Percentiles rank a stretch among this genome's conserved stretches.
Evolutionary conservation across 2,113 vertebrate species (phyloP).

Genomic region (Muntiacus muntjak): DNA sequence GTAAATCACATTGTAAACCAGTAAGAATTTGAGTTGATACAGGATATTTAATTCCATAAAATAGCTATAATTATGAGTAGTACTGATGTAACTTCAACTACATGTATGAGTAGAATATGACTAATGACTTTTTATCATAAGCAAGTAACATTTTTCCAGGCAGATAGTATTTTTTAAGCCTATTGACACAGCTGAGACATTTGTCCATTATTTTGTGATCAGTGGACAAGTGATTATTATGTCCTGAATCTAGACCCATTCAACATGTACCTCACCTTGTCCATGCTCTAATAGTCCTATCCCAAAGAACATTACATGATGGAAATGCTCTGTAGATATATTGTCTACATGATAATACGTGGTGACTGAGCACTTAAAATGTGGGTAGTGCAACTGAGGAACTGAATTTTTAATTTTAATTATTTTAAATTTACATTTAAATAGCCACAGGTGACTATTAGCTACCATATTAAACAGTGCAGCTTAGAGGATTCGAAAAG

Average conservation of each 20-base stretch:
- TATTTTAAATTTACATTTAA: slow-evolving; percentile 26
- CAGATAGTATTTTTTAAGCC: slow-evolving; percentile 9
- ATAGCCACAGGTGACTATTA: neutral
- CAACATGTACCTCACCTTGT: neutral
- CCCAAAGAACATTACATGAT: neutral
- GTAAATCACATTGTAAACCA: neutral
- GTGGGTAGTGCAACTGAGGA: neutral
- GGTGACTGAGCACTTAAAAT: slow-evolving; percentile 8
- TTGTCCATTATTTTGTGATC: slow-evolving; percentile 21
- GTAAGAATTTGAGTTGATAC: slow-evolving; percentile 27
- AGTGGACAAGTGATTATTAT: neutral
- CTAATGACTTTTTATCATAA: slow-evolving; percentile 35
- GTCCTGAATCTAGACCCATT: neutral
- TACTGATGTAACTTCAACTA: neutral
- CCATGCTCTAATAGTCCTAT: neutral
- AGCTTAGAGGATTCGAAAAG: neutral
- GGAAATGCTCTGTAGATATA: neutral
- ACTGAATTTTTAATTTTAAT: slow-evolving; percentile 14
- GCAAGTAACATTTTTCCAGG: neutral
- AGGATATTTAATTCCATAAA: neutral
- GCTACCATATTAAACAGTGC: neutral
- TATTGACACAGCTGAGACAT: neutral
- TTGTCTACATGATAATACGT: neutral
- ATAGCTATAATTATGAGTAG: slow-evolving; percentile 17
- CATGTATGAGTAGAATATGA: neutral